These are phyloP conservation scores for Dysmachus trigonus DNA, from an alignment of 2,888 invertebrate genomes.

Conservation along the genomic window DNA sequence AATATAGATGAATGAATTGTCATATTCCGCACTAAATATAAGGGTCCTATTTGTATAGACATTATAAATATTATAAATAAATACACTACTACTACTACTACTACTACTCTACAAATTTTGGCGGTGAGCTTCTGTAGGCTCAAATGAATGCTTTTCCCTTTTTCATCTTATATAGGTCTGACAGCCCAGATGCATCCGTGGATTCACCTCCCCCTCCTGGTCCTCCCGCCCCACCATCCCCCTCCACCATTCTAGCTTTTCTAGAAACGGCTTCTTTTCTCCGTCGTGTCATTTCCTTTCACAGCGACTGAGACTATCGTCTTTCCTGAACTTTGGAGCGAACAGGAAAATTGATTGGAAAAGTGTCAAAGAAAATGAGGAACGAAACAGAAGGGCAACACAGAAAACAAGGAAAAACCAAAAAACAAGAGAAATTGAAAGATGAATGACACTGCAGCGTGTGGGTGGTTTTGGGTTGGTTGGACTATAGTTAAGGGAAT, in stretches of 20 bases:
- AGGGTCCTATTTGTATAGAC: too few relatives aligned
- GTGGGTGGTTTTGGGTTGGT: neutral
- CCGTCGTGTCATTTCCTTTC: slow-evolving; percentile 34
- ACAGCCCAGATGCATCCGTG: slow-evolving; percentile 30
- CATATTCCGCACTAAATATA: too few relatives aligned
- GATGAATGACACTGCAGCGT: slow-evolving; percentile 47
- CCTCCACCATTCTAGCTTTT: neutral
- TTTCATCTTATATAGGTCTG: slow-evolving; percentile 11
- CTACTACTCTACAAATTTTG: neutral
- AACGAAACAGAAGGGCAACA: slow-evolving; percentile 45
- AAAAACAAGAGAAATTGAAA: slow-evolving; percentile 46
- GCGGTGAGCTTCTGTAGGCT: slow-evolving; percentile 20
- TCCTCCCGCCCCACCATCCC: neutral
- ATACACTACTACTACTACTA: too few relatives aligned
- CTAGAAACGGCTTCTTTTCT: slow-evolving; percentile 32
- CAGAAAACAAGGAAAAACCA: slow-evolving; percentile 41
- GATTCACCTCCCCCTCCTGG: neutral
- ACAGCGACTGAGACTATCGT: neutral
- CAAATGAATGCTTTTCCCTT: slow-evolving; percentile 5
- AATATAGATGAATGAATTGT: too few relatives aligned
- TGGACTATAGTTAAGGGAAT: neutral
- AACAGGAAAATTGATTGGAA: slow-evolving; percentile 50
- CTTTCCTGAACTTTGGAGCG: slow-evolving; percentile 46
- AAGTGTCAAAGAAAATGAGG: slow-evolving; percentile 49
- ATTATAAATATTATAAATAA: too few relatives aligned